Conservation (phyloP, 2,113 vertebrate species). For the Corydoras maculifer region DNA sequence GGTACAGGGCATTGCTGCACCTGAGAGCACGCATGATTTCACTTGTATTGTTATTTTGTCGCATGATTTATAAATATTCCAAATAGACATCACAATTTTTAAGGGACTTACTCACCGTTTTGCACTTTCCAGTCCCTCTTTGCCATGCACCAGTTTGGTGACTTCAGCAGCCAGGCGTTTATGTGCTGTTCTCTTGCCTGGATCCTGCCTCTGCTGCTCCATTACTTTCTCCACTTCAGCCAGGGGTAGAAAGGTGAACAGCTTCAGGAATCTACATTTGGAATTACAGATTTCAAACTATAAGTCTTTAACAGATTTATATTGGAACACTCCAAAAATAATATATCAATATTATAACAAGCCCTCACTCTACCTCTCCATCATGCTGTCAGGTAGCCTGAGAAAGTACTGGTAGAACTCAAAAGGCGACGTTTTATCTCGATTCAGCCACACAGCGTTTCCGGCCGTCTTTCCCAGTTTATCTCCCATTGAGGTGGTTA, state of each 20-base stretch:
- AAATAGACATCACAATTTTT: too few species aligned
- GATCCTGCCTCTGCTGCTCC: conserved; percentile 78
- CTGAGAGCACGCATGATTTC: conserved; percentile 50
- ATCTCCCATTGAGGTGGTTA: conserved; percentile 84
- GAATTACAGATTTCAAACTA: too few species aligned
- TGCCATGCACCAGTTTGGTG: conserved; percentile 91
- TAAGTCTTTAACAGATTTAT: too few species aligned
- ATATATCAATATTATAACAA: neutral
- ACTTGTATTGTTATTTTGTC: too few species aligned
- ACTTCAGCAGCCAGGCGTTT: conserved; percentile 92
- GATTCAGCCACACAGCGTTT: conserved; percentile 91
- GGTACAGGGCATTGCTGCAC: conserved; percentile 81
- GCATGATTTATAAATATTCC: too few species aligned
- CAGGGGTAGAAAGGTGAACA: conserved; percentile 89
- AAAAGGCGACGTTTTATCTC: conserved; percentile 85
- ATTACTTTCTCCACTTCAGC: conserved; percentile 83
- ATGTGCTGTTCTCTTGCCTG: conserved; percentile 79
- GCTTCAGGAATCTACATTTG: conserved; percentile 72
- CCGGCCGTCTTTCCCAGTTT: conserved; percentile 94
- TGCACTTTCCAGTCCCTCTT: conserved; percentile 84
- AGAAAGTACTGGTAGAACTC: conserved; percentile 94
- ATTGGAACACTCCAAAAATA: too few species aligned
- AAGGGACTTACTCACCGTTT: conserved; percentile 71
- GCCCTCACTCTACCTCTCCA: conserved; percentile 69
- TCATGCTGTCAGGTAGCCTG: conserved; percentile 72